phyloP scores from a whole-genome alignment of 1,140 invertebrate species.

The Zaprionus davidi region DNA sequence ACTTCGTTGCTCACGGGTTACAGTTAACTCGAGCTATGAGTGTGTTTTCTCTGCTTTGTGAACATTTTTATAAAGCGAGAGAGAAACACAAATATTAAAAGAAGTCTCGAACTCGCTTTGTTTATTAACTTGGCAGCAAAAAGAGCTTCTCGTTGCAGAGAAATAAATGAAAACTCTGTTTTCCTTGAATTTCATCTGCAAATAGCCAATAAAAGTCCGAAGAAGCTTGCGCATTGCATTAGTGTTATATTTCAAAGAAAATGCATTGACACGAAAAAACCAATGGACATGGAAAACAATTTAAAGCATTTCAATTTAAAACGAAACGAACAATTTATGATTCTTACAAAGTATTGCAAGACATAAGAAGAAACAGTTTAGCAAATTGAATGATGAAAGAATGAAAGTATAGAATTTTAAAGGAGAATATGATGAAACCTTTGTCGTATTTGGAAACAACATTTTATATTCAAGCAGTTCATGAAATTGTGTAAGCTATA shows the following conservation, averaged over 20 bases:
- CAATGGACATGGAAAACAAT: neutral
- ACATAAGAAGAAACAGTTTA: no score
- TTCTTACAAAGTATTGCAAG: no score
- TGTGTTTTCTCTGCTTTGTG: neutral
- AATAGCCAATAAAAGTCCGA: neutral
- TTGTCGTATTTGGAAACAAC: no score
- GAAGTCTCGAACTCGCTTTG: neutral
- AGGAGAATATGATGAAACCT: no score
- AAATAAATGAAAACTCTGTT: slow-evolving; percentile 1
- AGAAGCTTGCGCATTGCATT: neutral
- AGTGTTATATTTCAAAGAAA: neutral
- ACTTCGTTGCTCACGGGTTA: neutral
- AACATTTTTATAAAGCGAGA: neutral
- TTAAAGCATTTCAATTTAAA: neutral
- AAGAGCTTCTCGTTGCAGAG: neutral
- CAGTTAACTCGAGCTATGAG: neutral
- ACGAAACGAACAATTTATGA: no score
- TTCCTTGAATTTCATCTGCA: neutral
- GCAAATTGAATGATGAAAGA: no score
- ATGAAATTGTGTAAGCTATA: no score
- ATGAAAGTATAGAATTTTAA: no score
- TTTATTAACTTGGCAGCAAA: slow-evolving; percentile 7
- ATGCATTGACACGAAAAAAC: neutral
- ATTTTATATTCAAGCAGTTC: no score
- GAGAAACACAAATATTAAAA: slow-evolving; percentile 1